Base-by-base conservation (phyloP, 1,140 invertebrate species). In the Drosophila varians region DNA sequence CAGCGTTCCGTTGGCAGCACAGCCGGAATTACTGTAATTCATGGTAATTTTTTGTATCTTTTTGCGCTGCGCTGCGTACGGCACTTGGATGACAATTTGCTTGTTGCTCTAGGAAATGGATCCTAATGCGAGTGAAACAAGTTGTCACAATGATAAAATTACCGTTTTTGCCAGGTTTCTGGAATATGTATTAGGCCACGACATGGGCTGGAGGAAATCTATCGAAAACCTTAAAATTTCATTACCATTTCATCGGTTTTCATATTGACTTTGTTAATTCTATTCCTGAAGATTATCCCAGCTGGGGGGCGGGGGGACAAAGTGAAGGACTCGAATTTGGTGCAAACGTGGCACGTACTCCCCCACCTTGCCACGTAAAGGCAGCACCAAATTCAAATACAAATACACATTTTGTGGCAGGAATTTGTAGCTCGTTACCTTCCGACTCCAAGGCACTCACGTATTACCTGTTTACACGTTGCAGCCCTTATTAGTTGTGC, bases 21-120 rank as follows among this genome's bases (percentile, higher is more conserved):
- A 62, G 58, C 68, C 62, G 21, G 83, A 86, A 86, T 84, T 77
- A 86, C 80, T 68, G 80, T 84, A 79, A 84, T 86, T 86, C 80
- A 84, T 86, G 79, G 76, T 76, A 79, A 84, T 86, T 84, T 86
- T 74, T 70, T 82, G 51, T 66, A 74, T 77, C 61, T 47, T 64
- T 57, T 68, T 74, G 64, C 51, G 45, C 34, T n/a, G 43, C 34
- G 26, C 11, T 21, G 66, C 14, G 12, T 3, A 54, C 5, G 28
- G 5, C 4, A 14, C 21, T 28, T 12, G 49, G 34, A 51, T 46
- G 34, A 43, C 45, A 31, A 43, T 52, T 56, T 25, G 14, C 16
- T 52, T 47, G 40, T 62, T 77, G 31, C 77, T 16, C 74, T 66
- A 28, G 19, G 51, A 65, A 70, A 62, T 72, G 45, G 46, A 60